A percentile compares a stretch with the other conserved stretches of the same genome.
Evolutionary conservation across 2,113 vertebrate species (phyloP).

Genomic region (Oophaga pumilio): DNA sequence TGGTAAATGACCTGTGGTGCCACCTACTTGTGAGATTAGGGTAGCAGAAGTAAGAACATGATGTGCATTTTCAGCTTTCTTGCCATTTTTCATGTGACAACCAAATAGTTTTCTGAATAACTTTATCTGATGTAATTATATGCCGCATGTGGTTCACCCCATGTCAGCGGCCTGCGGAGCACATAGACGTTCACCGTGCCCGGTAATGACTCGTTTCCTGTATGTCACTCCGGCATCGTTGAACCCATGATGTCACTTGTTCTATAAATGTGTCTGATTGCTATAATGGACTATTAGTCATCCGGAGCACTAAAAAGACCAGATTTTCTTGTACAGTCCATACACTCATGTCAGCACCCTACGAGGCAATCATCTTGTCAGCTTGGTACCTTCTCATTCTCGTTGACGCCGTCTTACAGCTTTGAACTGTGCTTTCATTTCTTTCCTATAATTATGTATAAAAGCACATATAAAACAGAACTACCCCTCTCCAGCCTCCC

Average conservation of each 20-base stretch:
- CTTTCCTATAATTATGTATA: conserved; percentile 31
- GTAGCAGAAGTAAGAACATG: no score
- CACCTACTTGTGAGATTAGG: no score
- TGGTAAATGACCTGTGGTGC: no score
- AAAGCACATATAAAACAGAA: not conserved
- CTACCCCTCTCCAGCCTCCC: not conserved
- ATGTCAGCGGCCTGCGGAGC: not conserved
- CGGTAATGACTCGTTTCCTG: not conserved
- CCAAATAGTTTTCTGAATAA: no score
- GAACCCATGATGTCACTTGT: conserved; percentile 25
- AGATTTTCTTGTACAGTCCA: not conserved
- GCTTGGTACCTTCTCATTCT: conserved; percentile 7
- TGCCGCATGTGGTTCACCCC: not conserved
- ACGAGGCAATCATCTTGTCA: not conserved
- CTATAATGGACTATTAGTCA: not conserved
- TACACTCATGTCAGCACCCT: not conserved
- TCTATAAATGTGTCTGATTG: conserved; percentile 21
- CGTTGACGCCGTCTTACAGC: not conserved
- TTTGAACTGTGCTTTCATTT: conserved; percentile 39
- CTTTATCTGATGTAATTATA: not conserved
- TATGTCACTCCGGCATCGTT: conserved; percentile 3
- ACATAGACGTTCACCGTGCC: not conserved
- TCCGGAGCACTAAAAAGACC: conserved; percentile 17
- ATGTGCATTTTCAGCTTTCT: not conserved
- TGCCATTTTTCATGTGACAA: not conserved